Conservation (phyloP, 2,113 vertebrate species). For the Pterocles orientalis region DNA sequence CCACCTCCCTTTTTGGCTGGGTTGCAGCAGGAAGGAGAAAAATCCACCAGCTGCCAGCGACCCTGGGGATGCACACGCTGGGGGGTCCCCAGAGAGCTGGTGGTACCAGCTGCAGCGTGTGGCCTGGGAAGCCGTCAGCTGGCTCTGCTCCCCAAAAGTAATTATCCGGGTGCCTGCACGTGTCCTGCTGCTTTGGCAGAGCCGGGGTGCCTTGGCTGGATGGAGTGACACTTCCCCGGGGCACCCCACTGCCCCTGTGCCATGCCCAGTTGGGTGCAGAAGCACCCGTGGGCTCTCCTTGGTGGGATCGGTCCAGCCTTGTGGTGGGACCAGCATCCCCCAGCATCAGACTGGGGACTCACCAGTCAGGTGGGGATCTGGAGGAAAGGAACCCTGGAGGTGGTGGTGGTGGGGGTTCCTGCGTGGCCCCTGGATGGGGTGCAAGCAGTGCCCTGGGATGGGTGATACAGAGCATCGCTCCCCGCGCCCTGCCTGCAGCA, state of each 20-base stretch:
- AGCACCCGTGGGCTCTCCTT: background rate
- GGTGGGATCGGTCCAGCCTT: background rate
- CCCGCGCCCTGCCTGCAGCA: background rate
- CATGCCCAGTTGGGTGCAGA: background rate
- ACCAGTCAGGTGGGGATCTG: background rate
- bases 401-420: background rate
- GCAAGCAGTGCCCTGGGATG: rapidly evolving
- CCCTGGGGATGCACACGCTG: background rate
- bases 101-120: background rate
- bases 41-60: background rate
- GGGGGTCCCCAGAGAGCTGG: background rate
- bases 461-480: rapidly evolving
- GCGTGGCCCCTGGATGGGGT: background rate
- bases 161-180: background rate
- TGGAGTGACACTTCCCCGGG: background rate
- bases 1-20: background rate
- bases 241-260: background rate
- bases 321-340: background rate
- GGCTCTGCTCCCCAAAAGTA: background rate
- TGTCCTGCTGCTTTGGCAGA: background rate
- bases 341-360: background rate
- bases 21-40: background rate
- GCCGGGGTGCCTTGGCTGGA: background rate
- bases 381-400: background rate
- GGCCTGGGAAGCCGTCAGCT: background rate